These are phyloP conservation scores for Exephanes ischioxanthus DNA, from an alignment of 2,888 invertebrate species.

Conservation along the genomic window DNA sequence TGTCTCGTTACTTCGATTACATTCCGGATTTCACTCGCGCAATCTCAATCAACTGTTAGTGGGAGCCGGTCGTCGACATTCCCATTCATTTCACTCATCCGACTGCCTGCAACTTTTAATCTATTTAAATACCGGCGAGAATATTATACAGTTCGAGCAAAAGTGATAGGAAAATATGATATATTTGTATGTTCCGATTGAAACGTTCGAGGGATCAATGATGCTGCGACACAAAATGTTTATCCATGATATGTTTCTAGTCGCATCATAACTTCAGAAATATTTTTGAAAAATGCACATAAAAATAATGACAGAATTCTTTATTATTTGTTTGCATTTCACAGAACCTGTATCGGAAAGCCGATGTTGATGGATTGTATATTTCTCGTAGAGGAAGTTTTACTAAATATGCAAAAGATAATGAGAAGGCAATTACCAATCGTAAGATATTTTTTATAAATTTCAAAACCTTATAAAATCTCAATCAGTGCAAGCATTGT, in stretches of 20 bases:
- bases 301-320: too few species aligned
- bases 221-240: background rate
- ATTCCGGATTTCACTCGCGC: constrained; percentile 73
- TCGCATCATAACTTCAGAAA: background rate
- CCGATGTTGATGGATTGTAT: too few species aligned
- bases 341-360: too few species aligned
- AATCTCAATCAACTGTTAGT: constrained; percentile 75
- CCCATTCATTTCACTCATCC: constrained; percentile 35
- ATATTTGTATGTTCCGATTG: constrained; percentile 7
- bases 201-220: constrained; percentile 32
- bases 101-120: constrained; percentile 43
- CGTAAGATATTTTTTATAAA: too few species aligned
- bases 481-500: too few species aligned
- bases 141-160: constrained; percentile 33
- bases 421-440: too few species aligned
- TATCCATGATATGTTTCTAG: background rate
- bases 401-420: too few species aligned
- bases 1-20: constrained; percentile 78
- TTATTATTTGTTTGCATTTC: too few species aligned
- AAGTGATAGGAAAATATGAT: constrained; percentile 14
- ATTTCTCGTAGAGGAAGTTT: too few species aligned
- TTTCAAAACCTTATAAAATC: too few species aligned
- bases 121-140: constrained; percentile 48
- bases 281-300: background rate
- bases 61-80: background rate